phyloP scores from a whole-genome alignment of 30 jellyfish, hydroid and myxozoan genomes.

The Cassiopea andromeda region DNA sequence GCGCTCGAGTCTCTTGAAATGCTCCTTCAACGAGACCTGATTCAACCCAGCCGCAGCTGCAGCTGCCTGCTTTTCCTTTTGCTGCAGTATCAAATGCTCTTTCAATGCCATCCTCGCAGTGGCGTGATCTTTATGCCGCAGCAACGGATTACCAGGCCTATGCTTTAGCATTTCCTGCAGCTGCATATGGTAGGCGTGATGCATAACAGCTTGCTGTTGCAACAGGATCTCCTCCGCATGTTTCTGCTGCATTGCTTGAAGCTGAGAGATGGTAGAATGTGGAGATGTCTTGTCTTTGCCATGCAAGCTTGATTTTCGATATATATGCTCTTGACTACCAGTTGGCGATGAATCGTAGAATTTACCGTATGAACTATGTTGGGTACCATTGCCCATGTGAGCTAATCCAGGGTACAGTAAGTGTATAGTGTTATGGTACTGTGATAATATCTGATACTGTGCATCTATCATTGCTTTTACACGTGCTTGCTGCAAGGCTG shows the following conservation, averaged over 20 bases:
- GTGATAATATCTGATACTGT: slow-evolving; percentile 74
- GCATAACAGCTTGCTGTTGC: slow-evolving; percentile 78
- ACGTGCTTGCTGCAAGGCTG: slow-evolving; percentile 78
- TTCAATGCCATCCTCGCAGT: slow-evolving; percentile 81
- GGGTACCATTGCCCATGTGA: slow-evolving; percentile 21
- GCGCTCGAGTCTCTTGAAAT: slow-evolving; percentile 77
- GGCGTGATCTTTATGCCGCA: slow-evolving; percentile 81
- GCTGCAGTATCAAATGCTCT: slow-evolving; percentile 81
- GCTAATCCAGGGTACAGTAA: slow-evolving; percentile 64
- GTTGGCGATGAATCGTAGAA: slow-evolving; percentile 25
- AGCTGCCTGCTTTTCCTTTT: slow-evolving; percentile 85
- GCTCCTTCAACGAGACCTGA: slow-evolving; percentile 80
- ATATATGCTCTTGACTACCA: slow-evolving; percentile 27
- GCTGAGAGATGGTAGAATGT: slow-evolving; percentile 44
- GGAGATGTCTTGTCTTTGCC: slow-evolving; percentile 73
- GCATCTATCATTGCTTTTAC: slow-evolving; percentile 82
- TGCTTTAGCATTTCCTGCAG: slow-evolving; percentile 63
- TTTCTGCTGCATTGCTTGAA: slow-evolving; percentile 64
- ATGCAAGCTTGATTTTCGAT: slow-evolving; percentile 15
- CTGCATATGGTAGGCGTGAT: slow-evolving; percentile 66
- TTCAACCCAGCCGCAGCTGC: slow-evolving; percentile 72
- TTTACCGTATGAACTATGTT: slow-evolving; percentile 30
- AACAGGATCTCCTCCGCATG: slow-evolving; percentile 72
- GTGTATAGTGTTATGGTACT: slow-evolving; percentile 65
- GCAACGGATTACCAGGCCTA: slow-evolving; percentile 32